Conservation (phyloP, 2,888 invertebrate species). For the Neoscelio sp. region DNA sequence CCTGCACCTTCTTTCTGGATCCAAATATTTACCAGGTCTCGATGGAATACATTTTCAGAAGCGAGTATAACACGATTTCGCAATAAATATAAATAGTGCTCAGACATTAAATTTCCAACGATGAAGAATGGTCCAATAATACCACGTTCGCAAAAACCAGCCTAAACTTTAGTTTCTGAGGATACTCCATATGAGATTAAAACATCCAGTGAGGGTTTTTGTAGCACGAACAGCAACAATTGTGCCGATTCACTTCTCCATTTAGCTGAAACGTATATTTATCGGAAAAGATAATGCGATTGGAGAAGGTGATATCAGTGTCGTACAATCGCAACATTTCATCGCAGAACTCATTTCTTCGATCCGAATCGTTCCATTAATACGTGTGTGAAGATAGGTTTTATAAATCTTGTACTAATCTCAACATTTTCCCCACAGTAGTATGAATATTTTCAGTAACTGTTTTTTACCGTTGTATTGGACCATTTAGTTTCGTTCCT, state of each 20-base stretch:
- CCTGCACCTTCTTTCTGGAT: slow-evolving; percentile 48
- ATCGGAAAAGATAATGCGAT: slow-evolving; percentile 61
- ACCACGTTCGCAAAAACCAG: no score
- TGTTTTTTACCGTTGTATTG: no score
- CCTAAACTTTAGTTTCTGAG: background rate
- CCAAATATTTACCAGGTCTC: slow-evolving; percentile 3
- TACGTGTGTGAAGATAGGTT: no score
- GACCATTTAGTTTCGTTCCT: no score
- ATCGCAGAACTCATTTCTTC: slow-evolving; percentile 67
- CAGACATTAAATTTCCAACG: no score
- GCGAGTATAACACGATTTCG: no score
- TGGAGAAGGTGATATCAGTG: slow-evolving; percentile 42
- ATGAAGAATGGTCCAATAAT: no score
- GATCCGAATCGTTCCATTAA: slow-evolving; percentile 69
- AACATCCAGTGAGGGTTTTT: background rate
- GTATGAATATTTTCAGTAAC: no score
- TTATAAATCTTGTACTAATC: no score
- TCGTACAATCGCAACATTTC: slow-evolving; percentile 23
- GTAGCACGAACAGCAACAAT: background rate
- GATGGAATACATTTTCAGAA: no score
- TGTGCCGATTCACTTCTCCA: background rate
- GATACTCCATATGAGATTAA: background rate
- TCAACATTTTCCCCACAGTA: no score
- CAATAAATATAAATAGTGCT: no score
- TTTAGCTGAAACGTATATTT: slow-evolving; percentile 9